These are phyloP conservation scores for Phaethornis superciliosus DNA, from an alignment of 2,113 vertebrate species.

Conservation along the genomic window DNA sequence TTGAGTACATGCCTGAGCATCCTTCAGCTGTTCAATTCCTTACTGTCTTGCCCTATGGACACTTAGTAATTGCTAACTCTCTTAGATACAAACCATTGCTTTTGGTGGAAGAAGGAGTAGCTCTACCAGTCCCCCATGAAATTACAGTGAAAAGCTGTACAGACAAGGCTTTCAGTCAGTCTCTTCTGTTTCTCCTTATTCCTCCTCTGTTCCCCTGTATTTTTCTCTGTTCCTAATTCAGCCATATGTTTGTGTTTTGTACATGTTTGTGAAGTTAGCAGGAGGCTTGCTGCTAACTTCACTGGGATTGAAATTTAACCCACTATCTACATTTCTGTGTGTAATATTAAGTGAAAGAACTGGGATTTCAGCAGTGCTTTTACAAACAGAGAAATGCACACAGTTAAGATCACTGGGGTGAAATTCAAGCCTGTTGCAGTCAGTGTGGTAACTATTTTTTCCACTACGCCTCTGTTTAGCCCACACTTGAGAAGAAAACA, in stretches of 20 bases:
- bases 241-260: slow-evolving; percentile 8
- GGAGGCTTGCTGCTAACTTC: slow-evolving; percentile 7
- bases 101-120: not conserved
- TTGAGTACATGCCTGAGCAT: not conserved
- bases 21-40: not conserved
- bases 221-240: not conserved
- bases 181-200: too few species aligned
- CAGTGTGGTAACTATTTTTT: slow-evolving; percentile 39
- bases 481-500: slow-evolving; percentile 47
- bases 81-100: not conserved
- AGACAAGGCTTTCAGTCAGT: not conserved
- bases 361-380: not conserved
- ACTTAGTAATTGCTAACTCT: not conserved
- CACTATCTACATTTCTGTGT: not conserved
- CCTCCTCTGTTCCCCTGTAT: not conserved
- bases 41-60: not conserved
- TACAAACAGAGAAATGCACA: not conserved
- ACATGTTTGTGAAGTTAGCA: not conserved
- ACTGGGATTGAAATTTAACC: not conserved
- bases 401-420: not conserved
- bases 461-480: not conserved
- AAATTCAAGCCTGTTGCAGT: slow-evolving; percentile 9
- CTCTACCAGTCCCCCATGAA: not conserved
- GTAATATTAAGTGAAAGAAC: not conserved
- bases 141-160: not conserved